A percentile compares a stretch with the other conserved stretches of the same genome.
Conservation (phyloP, 2,888 invertebrate genomes). For the Harpagoxenus sublaevis region DNA sequence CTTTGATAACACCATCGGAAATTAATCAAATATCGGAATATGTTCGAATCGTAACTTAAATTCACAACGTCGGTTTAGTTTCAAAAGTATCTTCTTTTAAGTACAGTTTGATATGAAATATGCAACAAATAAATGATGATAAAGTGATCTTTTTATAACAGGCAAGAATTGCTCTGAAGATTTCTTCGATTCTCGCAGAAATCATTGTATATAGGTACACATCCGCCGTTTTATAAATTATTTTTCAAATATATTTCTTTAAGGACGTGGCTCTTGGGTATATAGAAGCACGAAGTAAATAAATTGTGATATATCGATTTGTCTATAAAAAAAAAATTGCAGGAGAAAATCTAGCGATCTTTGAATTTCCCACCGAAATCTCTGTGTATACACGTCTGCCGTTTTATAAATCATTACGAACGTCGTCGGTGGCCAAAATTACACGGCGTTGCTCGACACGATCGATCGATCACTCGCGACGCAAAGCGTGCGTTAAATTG, state of each 20-base stretch:
- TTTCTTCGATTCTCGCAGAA: not conserved
- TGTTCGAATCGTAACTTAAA: not conserved
- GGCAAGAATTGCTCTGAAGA: not conserved
- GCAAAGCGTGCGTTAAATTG: constrained; percentile 54
- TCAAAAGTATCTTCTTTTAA: not conserved
- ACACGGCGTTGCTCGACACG: constrained; percentile 54
- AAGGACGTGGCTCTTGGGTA: not conserved
- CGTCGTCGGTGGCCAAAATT: constrained; percentile 52
- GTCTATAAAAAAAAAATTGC: constrained; percentile 7
- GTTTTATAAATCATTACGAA: constrained; percentile 55
- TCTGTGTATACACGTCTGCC: not conserved
- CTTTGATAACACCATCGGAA: constrained; percentile 24
- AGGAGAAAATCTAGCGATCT: constrained; percentile 20
- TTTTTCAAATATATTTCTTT: constrained; percentile 11
- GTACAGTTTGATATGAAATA: not conserved
- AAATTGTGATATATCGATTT: constrained; percentile 34
- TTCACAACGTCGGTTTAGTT: not conserved
- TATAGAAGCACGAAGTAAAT: constrained; percentile 20
- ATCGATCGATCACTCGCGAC: constrained; percentile 55
- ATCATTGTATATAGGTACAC: not conserved
- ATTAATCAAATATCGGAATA: constrained; percentile 18
- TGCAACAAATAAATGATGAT: constrained; percentile 6
- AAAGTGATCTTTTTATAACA: not conserved
- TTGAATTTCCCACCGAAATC: constrained; percentile 24
- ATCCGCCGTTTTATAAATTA: constrained; percentile 15